Evolutionary conservation across 2,888 invertebrate species (phyloP), one percentile per base, ranked within the genome.

Genomic region (Pemphredon lugubris): DNA sequence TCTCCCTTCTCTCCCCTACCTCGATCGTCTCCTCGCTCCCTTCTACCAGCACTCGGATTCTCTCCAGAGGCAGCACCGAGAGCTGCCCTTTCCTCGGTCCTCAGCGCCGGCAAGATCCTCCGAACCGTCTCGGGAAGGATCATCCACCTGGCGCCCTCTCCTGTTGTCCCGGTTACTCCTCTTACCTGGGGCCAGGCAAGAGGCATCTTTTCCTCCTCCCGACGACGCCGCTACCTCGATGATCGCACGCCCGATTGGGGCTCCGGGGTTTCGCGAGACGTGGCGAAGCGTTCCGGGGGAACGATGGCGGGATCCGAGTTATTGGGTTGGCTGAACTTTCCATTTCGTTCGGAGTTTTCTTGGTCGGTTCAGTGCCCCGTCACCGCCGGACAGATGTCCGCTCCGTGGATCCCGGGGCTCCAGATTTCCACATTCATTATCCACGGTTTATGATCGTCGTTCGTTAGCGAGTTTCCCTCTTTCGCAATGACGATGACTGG

Each of bases 101-200:
- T 51, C 47, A 18, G 51, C 23, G 48, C 34, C 50, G 37, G 11
- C 57, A 68, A 32, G 48, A 26, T 55, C 51, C 58, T 60, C 53
- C 69, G 53, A 66, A 68, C 60, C 66, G 51, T 73, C 69, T 72
- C 72, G 63, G 58, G 60, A n/a, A 75, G 65, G 68, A 79, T 81
- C 80, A 67, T 75, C 81, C 81, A 81, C 73, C 82, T 81, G 80
- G 81, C 71, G 80, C 75, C 75, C 80, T 77, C 82, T 72, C 59
- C 39, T n/a, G n/a, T n/a, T n/a, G n/a, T n/a, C n/a, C n/a, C n/a
- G n/a, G n/a, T n/a, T n/a, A n/a, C n/a, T n/a, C n/a, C n/a, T n/a
- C n/a, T n/a, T n/a, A n/a, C n/a, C n/a, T n/a, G n/a, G n/a, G n/a
- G n/a, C n/a, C n/a, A n/a, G n/a, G n/a, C n/a, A n/a, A n/a, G n/a